These are phyloP conservation scores for Bimastos eiseni DNA, from an alignment of 2,888 invertebrate genomes.

Conservation along the genomic window DNA sequence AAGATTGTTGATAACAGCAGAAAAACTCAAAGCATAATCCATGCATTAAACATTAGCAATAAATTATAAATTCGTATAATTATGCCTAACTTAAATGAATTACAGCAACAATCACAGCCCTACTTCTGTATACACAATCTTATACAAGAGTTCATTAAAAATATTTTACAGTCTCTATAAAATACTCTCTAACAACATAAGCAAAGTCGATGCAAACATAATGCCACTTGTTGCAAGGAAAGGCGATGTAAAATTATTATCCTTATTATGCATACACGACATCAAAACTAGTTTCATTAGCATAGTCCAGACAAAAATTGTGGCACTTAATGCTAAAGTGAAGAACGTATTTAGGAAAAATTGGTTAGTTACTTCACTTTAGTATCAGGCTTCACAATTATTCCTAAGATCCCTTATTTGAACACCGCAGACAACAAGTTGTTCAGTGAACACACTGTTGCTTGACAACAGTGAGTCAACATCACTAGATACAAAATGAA, in stretches of 20 bases:
- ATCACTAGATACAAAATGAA: background rate
- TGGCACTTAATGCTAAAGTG: too few relatives aligned
- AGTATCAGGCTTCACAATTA: too few relatives aligned
- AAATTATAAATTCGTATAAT: background rate
- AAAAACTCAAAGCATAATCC: background rate
- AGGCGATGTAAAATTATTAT: background rate
- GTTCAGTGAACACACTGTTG: background rate
- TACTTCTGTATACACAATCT: background rate
- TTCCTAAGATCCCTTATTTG: background rate
- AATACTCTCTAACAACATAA: background rate
- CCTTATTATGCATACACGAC: background rate
- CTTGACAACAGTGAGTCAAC: background rate
- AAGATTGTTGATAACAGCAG: background rate
- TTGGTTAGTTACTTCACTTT: too few relatives aligned
- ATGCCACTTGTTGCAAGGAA: background rate
- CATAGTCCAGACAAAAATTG: background rate
- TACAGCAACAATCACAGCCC: background rate
- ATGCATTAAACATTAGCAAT: background rate
- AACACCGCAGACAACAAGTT: background rate
- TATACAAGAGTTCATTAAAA: background rate
- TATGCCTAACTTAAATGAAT: background rate
- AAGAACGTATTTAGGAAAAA: too few relatives aligned
- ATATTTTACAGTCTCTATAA: background rate
- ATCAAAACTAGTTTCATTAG: background rate
- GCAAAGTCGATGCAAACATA: background rate